A percentile compares a stretch with the other conserved stretches of the same genome.
Evolutionary conservation across 1,140 invertebrate genomes (phyloP).

Genomic region (Lordiphosa clarofinis): DNA sequence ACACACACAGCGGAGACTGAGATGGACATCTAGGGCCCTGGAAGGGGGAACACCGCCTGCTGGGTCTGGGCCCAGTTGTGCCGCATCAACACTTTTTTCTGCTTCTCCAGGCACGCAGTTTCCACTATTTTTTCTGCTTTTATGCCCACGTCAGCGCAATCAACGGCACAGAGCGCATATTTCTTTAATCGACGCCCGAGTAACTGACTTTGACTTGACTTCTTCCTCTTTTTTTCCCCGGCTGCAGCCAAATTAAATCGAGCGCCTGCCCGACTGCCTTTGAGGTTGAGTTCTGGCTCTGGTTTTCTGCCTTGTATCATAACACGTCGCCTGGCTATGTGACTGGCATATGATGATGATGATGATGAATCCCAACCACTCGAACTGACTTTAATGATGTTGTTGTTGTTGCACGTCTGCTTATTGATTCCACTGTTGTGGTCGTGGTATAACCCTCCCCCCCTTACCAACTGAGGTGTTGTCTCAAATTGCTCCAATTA

Average conservation of each 20-base stretch:
- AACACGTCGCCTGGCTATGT: constrained; percentile 67
- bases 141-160: constrained; percentile 66
- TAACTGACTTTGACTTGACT: constrained; percentile 40
- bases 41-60: constrained; percentile 26
- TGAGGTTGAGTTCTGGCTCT: constrained; percentile 35
- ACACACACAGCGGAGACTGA: constrained; percentile 13
- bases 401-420: constrained; percentile 23
- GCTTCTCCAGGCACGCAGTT: constrained; percentile 10
- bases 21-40: constrained; percentile 25
- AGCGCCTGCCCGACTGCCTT: constrained; percentile 51
- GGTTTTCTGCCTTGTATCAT: constrained; percentile 53
- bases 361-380: constrained; percentile 11
- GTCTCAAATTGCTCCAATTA: constrained; percentile 75
- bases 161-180: constrained; percentile 60
- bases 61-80: constrained; percentile 28
- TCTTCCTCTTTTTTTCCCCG: constrained; percentile 30
- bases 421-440: constrained; percentile 58
- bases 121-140: constrained; percentile 20
- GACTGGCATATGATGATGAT: constrained; percentile 63
- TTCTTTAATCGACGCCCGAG: constrained; percentile 70
- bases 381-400: constrained; percentile 50
- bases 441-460: constrained; percentile 3
- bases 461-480: constrained; percentile 51
- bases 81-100: constrained; percentile 55
- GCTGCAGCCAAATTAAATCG: constrained; percentile 68